A percentile compares a stretch with the other conserved stretches of the same genome.
These are phyloP conservation scores for Cydia fagiglandana DNA, from an alignment of 1,140 invertebrate genomes.

Conservation along the genomic window DNA sequence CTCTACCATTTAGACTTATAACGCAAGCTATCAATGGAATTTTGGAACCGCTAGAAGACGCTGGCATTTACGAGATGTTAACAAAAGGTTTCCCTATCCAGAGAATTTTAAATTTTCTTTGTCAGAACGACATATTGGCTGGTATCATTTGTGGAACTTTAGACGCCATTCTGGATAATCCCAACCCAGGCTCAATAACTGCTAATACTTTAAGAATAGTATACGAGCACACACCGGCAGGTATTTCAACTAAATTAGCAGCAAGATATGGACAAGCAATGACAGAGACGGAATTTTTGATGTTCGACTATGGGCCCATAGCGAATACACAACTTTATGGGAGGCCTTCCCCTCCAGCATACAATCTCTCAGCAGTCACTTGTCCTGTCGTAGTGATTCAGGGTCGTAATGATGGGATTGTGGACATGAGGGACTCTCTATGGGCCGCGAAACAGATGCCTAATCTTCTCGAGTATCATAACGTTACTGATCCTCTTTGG, in stretches of 20 bases:
- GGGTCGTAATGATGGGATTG: constrained; percentile 81
- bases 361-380: constrained; percentile 78
- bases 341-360: constrained; percentile 77
- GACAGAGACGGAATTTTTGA: constrained; percentile 64
- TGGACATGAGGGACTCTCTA: constrained; percentile 48
- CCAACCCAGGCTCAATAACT: background rate
- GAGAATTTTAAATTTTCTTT: background rate
- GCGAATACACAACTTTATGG: constrained; percentile 80
- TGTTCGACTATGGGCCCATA: constrained; percentile 79
- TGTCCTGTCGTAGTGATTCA: constrained; percentile 81
- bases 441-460: constrained; percentile 13
- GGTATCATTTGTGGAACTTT: background rate
- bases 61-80: constrained; percentile 5
- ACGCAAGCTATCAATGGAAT: constrained; percentile 29
- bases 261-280: constrained; percentile 66
- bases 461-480: constrained; percentile 3
- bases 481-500: constrained; percentile 13
- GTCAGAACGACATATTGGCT: background rate
- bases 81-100: constrained; percentile 10
- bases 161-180: background rate
- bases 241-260: constrained; percentile 80
- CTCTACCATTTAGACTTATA: constrained; percentile 50
- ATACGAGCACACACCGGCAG: constrained; percentile 54
- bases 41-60: constrained; percentile 14
- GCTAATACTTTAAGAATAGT: background rate